Conservation (phyloP, 2,888 invertebrate species). For the Priapulus caudatus region DNA sequence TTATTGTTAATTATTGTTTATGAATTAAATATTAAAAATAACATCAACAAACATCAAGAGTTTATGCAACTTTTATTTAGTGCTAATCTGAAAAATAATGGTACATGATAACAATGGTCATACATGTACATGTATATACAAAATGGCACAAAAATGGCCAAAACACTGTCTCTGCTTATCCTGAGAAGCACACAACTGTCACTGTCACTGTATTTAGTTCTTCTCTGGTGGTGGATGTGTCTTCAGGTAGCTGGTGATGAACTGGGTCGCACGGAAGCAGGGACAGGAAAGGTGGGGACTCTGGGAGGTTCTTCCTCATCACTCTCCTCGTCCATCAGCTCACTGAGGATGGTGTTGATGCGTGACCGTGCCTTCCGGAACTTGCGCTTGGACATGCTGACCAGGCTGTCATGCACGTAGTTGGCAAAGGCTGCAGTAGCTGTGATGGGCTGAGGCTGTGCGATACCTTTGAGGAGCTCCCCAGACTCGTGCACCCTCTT, state of each 20-base stretch:
- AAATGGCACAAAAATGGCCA: no score
- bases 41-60: no score
- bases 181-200: no score
- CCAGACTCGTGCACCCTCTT: constrained; percentile 13
- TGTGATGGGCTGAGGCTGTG: constrained; percentile 15
- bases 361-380: constrained; percentile 15
- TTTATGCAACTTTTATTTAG: no score
- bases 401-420: constrained; percentile 17
- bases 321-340: constrained; percentile 18
- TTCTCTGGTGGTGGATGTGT: no score
- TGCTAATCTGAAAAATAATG: no score
- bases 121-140: no score
- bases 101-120: no score
- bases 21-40: no score
- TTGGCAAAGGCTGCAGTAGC: constrained; percentile 15
- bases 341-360: constrained; percentile 15
- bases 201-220: no score
- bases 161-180: no score
- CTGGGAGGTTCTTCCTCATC: constrained; percentile 14
- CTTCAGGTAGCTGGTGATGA: constrained; percentile 4
- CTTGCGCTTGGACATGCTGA: constrained; percentile 15
- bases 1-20: no score
- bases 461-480: constrained; percentile 12
- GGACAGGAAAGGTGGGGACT: neutral
- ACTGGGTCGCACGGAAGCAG: neutral